Base-by-base conservation (phyloP, 2,797 vertebrate species). In the Heteromormyrus szaboi region DNA sequence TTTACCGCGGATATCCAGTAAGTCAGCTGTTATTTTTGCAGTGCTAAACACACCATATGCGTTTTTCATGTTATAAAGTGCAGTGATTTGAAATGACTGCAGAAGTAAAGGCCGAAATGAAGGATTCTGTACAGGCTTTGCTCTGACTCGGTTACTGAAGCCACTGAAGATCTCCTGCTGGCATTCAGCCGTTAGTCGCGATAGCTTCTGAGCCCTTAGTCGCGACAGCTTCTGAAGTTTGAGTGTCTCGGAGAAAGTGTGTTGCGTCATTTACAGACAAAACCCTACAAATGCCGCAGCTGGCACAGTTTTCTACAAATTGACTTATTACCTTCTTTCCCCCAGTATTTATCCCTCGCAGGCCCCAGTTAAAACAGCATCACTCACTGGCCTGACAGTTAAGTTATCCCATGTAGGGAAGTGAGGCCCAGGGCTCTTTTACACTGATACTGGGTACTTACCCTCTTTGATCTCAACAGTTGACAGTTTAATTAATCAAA, bases 401-500 rank as follows among this genome's bases (percentile, higher is more conserved):
- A 48, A 56, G 62, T 76, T 29, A 12, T 85, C 12, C 62, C 59
- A 89, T 86, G 85, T 89, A 48, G 51, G 81, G 79, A 83, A 88
- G 56, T 72, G 44, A 56, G 85, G 56, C 56, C 56, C 56, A 25
- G 48, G 88, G 62, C 88, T 41, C 17, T 41, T 89, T 89, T 68
- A 72, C 83, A 85, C 83, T 62, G 44, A 84, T 62, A 62, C 81
- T 51, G 17, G 37, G 84, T 44, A 72, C 88, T 25, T 41, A 89
- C 46, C 46, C 83, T 46, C 48, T 89, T 86, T 86, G 84, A 86
- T 89, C 84, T 54, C 83, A 44, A 22, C 29, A 54, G 59, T 76
- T 86, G 88, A 89, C 88, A 89, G 81, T 85, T 84, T 48, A 86
- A 86, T 89, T 89, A 86, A 89, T 89, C 81, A 85, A 48, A 76